A percentile compares a stretch with the other conserved stretches of the same genome.
Evolutionary conservation across 2,797 vertebrate species (phyloP).

Genomic region (Carduelis carduelis): DNA sequence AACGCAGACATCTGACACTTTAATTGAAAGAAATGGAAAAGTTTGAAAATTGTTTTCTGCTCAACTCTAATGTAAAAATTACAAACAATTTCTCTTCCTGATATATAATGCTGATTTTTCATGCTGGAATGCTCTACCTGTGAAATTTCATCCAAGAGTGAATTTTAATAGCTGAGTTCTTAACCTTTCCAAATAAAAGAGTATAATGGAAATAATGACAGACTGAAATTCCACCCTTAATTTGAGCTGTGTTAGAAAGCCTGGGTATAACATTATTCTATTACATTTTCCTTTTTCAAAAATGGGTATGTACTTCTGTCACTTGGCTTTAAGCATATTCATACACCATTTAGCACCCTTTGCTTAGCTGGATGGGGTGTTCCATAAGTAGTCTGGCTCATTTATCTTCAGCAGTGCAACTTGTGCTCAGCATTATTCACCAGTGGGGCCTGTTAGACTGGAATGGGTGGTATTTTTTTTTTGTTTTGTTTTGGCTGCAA

Average conservation of each 20-base stretch:
- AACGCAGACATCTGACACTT: not conserved
- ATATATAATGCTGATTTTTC: not conserved
- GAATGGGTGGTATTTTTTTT: not conserved
- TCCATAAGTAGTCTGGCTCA: not conserved
- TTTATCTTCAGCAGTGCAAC: slow-evolving; percentile 4
- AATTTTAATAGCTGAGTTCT: slow-evolving; percentile 12
- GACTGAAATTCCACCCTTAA: slow-evolving; percentile 21
- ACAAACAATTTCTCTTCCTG: not conserved
- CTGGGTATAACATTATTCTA: not conserved
- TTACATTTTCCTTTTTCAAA: not conserved
- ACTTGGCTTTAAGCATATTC: slow-evolving; percentile 8
- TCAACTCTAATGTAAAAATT: not conserved
- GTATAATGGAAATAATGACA: not conserved
- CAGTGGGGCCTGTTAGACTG: not conserved
- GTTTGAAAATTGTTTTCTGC: not conserved
- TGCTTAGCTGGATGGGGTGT: not conserved
- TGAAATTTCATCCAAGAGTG: not conserved
- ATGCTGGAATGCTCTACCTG: not conserved
- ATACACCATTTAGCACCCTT: not conserved
- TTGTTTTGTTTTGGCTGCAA: not conserved
- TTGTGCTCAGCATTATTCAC: not conserved
- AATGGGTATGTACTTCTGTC: not conserved
- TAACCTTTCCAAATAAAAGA: not conserved
- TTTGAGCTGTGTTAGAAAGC: not conserved
- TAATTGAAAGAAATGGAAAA: not conserved